Evolutionary conservation across 2,797 vertebrate species (phyloP).

Genomic region (Sebastes itinus): DNA sequence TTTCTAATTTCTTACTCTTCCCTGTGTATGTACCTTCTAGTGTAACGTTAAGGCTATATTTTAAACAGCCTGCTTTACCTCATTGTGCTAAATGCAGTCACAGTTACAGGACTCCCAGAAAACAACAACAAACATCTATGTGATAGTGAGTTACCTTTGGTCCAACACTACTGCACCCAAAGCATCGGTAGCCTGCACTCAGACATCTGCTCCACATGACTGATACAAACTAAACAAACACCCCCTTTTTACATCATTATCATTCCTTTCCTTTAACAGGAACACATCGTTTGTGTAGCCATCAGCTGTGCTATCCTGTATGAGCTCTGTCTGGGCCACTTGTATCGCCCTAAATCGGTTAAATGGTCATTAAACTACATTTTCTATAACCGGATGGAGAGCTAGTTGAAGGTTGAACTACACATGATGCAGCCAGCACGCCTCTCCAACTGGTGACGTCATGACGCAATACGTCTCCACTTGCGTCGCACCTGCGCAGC

Average conservation of each 20-base stretch:
- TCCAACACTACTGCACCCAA: conserved; percentile 13
- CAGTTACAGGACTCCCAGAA: neutral
- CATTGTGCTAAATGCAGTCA: neutral
- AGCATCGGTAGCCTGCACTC: conserved; percentile 19
- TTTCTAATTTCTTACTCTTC: too few relatives aligned
- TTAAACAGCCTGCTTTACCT: neutral
- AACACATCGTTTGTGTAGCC: too few relatives aligned
- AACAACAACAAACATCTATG: neutral
- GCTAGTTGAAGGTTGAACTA: neutral
- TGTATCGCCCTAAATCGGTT: neutral
- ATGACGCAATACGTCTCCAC: neutral
- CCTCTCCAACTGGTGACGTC: neutral
- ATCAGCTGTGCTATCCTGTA: neutral
- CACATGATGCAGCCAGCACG: conserved; percentile 1
- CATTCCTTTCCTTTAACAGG: neutral
- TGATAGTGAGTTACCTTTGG: conserved; percentile 56
- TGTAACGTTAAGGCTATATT: neutral
- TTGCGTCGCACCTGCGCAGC: conserved; percentile 45
- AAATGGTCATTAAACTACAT: neutral
- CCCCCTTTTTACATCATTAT: neutral
- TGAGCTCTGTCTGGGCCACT: neutral
- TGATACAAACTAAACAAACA: neutral
- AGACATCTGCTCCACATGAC: conserved; percentile 66
- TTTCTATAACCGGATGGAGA: neutral
- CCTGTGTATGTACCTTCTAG: too few relatives aligned